Evolutionary conservation across 2,113 vertebrate genomes (phyloP), one percentile per base, ranked within the genome.

Genomic region (Coregonus clupeaformis): DNA sequence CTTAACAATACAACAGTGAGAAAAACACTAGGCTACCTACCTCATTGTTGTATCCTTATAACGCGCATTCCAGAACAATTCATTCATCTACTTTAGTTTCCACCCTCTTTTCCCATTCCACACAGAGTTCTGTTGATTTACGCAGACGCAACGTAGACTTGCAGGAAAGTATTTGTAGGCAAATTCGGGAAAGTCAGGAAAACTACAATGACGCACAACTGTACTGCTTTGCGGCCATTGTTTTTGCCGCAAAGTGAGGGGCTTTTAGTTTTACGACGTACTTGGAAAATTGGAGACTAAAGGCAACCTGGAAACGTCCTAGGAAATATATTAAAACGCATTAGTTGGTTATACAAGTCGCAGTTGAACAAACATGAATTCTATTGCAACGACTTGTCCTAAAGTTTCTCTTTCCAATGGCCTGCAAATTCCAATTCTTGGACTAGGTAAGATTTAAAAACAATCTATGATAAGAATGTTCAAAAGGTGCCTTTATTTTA

Each of bases 381-480:
- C 47, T 69, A 22, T 52, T 47, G 69, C 14, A 66, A 30, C 57
- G 25, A n/a, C 69, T 42, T 88, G 90, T 88, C 82, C 90, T 27
- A 79, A 83, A 67, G 80, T 91, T 73, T 77, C 80, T 77, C 92
- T 94, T 81, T 93, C 92, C 78, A 95, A 94, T 60, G 87, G 87
- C 62, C 74, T 89, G 63, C 77, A 87, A 45, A 92, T 93, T 62
- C 92, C 91, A 13, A 75, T 90, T 29, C 52, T 90, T 7, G 91
- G 91, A 78, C 81, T 92, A 71, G 92, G 92, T 92, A 20, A 22
- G 89, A 84, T n/a, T 49, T 30, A 25, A 42, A n/a, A 24, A 24
- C 11, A 22, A 49, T 12, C 36, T 22, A 49, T 3, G 18, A 25
- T 22, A 47, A 12, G 18, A 42, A 22, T 27, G 69, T 71, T 27